phyloP scores from a whole-genome alignment of 37 sponge, comb jelly and placozoan genomes.

The Dysidea cf. avara region DNA sequence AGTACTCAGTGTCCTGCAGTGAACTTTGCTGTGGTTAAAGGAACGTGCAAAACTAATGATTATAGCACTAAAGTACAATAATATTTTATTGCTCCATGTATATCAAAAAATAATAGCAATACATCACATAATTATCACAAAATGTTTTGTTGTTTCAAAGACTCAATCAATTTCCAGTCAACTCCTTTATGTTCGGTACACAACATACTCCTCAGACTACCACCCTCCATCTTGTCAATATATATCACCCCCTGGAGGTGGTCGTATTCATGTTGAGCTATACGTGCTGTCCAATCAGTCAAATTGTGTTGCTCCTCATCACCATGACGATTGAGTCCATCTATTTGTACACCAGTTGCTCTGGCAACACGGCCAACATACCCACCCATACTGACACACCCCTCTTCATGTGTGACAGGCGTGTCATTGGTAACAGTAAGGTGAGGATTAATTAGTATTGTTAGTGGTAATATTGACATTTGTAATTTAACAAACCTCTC shows the following conservation, averaged over 20 bases:
- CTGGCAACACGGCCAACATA: slow-evolving; percentile 24
- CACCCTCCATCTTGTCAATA: slow-evolving; percentile 25
- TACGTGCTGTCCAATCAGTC: slow-evolving; percentile 32
- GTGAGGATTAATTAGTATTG: slow-evolving; percentile 13
- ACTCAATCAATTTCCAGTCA: slow-evolving; percentile 7
- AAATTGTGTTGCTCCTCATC: neutral
- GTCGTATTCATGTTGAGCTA: slow-evolving; percentile 36
- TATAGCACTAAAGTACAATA: too few species aligned
- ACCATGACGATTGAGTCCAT: slow-evolving; percentile 30
- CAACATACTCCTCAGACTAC: slow-evolving; percentile 4
- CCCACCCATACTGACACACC: slow-evolving; percentile 26
- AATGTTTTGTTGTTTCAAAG: too few species aligned
- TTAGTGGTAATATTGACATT: slow-evolving; percentile 22
- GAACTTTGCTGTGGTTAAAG: too few species aligned
- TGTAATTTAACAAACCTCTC: neutral
- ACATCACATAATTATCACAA: too few species aligned
- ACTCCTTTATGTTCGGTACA: slow-evolving; percentile 11
- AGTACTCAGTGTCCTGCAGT: too few species aligned
- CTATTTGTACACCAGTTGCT: slow-evolving; percentile 6
- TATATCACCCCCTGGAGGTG: slow-evolving; percentile 33
- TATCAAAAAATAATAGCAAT: too few species aligned
- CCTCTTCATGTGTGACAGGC: slow-evolving; percentile 10
- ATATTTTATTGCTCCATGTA: too few species aligned
- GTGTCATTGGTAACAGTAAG: slow-evolving; percentile 16
- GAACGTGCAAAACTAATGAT: too few species aligned